Percentiles rank a stretch among this genome's conserved stretches.
These are phyloP conservation scores for Brachyhypopomus occidentalis DNA, from an alignment of 2,113 vertebrate genomes.

Conservation along the genomic window DNA sequence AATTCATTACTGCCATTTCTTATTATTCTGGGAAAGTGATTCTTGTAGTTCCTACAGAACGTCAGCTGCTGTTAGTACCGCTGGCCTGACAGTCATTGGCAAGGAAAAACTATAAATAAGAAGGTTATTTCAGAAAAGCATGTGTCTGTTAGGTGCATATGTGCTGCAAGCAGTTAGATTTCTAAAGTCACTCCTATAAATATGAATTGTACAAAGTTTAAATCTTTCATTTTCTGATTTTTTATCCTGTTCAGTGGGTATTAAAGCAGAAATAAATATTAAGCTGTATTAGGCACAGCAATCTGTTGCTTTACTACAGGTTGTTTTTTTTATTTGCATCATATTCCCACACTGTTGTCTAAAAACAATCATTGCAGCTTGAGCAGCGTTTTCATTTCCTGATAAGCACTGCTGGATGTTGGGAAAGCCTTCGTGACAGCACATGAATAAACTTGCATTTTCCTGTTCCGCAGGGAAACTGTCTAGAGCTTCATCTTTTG, in stretches of 20 bases:
- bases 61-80: background rate
- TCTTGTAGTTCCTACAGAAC: background rate
- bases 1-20: background rate
- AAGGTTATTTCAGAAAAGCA: background rate
- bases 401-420: background rate
- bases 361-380: background rate
- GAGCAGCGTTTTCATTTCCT: background rate
- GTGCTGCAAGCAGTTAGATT: background rate
- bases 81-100: background rate
- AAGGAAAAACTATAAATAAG: slow-evolving; percentile 1
- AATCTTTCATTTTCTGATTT: background rate
- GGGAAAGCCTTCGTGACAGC: background rate
- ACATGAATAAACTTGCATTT: background rate
- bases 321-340: background rate
- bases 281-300: background rate
- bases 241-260: background rate
- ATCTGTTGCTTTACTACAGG: background rate
- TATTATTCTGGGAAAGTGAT: background rate
- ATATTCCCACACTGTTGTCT: background rate
- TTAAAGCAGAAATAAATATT: too few relatives aligned
- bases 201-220: background rate
- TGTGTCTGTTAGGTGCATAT: background rate
- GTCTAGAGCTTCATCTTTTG: background rate
- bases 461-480: background rate
- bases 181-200: slow-evolving; percentile 5